These are phyloP conservation scores for Drosophila orosa DNA, from an alignment of 1,140 invertebrate genomes.

Conservation along the genomic window DNA sequence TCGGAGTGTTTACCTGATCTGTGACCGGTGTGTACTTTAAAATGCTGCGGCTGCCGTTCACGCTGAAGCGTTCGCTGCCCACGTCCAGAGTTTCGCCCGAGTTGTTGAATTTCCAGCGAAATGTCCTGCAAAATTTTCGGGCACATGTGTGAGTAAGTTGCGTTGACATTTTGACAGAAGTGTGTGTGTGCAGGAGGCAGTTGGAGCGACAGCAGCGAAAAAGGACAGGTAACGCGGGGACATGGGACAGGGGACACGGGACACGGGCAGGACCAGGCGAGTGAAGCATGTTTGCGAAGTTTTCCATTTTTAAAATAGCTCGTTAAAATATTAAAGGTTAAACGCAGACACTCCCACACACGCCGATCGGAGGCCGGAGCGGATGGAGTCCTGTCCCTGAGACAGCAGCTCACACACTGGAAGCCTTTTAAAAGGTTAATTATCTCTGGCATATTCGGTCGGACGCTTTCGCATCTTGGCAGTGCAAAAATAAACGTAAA, in stretches of 20 bases:
- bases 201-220: slow-evolving; percentile 25
- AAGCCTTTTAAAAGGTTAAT: slow-evolving; percentile 77
- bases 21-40: slow-evolving; percentile 90
- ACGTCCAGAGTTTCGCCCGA: slow-evolving; percentile 93
- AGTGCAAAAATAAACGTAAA: slow-evolving; percentile 53
- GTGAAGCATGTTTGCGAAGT: slow-evolving; percentile 73
- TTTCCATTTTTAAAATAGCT: slow-evolving; percentile 81
- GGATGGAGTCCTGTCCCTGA: slow-evolving; percentile 6
- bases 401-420: slow-evolving; percentile 10
- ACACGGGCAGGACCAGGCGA: slow-evolving; percentile 23
- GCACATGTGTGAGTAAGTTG: slow-evolving; percentile 59
- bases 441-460: slow-evolving; percentile 76
- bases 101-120: slow-evolving; percentile 96
- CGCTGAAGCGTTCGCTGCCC: slow-evolving; percentile 89
- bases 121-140: slow-evolving; percentile 85
- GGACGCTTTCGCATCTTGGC: slow-evolving; percentile 58
- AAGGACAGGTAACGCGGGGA: slow-evolving; percentile 8
- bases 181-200: slow-evolving; percentile 54
- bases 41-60: slow-evolving; percentile 88
- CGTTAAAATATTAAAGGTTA: slow-evolving; percentile 82
- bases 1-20: slow-evolving; percentile 85
- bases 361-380: slow-evolving; percentile 4
- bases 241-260: not conserved
- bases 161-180: slow-evolving; percentile 77
- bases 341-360: slow-evolving; percentile 35